Evolutionary conservation across 2,113 vertebrate species (phyloP).

Genomic region (Acanthochromis polyacanthus): DNA sequence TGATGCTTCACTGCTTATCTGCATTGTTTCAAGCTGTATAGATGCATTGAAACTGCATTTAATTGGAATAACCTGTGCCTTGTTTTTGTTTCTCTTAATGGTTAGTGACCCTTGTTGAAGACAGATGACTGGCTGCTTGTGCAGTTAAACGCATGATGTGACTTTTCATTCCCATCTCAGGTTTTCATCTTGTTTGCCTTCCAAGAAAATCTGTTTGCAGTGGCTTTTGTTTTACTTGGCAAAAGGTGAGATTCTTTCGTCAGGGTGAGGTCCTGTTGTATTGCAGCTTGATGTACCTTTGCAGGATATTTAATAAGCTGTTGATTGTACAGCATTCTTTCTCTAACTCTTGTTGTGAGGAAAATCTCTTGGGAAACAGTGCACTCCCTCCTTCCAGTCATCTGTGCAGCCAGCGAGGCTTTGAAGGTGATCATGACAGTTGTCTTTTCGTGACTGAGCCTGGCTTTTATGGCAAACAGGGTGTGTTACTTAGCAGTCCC

Average conservation of each 20-base stretch:
- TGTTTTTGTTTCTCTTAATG: conserved; percentile 47
- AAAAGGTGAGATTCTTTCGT: conserved; percentile 43
- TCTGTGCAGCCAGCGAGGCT: conserved; percentile 31
- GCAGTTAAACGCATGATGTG: conserved; percentile 27
- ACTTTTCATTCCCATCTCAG: conserved; percentile 25
- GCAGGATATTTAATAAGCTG: conserved; percentile 43
- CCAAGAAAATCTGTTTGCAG: conserved; percentile 44
- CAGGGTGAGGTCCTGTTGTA: conserved; percentile 44
- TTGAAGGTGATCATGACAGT: conserved; percentile 48
- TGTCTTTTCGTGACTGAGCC: conserved; percentile 36
- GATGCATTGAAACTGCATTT: conserved; percentile 21
- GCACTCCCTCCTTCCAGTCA: conserved; percentile 44
- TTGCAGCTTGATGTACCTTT: conserved; percentile 14
- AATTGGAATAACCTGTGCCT: conserved; percentile 29
- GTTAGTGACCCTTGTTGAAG: conserved; percentile 28
- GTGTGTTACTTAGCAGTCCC: conserved; percentile 46
- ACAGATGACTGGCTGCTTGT: conserved; percentile 25
- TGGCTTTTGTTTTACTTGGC: conserved; percentile 66
- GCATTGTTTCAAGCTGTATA: conserved; percentile 16
- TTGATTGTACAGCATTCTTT: conserved; percentile 56
- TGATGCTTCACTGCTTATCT: conserved; percentile 29
- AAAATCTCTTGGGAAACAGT: conserved; percentile 61
- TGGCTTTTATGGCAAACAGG: conserved; percentile 51
- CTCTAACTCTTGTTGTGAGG: conserved; percentile 49
- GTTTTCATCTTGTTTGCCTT: conserved; percentile 64